Percentiles rank a stretch among this genome's conserved stretches.
Conservation (phyloP, 1,140 invertebrate species). For the Chrysomallon squamiferum region DNA sequence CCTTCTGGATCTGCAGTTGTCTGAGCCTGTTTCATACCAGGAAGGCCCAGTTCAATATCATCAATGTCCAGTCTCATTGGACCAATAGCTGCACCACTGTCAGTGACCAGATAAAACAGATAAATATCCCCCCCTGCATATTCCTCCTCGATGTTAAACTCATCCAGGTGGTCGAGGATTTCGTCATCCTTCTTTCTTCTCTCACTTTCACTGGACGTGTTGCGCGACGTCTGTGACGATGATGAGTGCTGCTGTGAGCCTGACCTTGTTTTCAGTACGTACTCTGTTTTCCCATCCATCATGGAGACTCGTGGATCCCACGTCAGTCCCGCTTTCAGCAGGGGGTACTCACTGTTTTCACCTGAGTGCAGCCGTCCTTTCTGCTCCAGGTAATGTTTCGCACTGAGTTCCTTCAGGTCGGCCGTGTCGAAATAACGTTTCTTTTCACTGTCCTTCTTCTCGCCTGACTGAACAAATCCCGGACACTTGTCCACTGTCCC, state of each 20-base stretch:
- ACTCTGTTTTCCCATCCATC: background rate
- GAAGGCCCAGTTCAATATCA: constrained; percentile 47
- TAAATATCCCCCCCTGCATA: constrained; percentile 42
- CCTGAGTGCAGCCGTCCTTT: background rate
- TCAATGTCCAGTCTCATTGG: constrained; percentile 54
- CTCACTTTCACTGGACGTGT: background rate
- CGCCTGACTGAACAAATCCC: too few species aligned
- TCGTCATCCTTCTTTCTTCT: constrained; percentile 6
- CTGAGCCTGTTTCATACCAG: constrained; percentile 21
- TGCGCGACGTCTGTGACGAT: too few species aligned
- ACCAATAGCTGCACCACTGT: constrained; percentile 45
- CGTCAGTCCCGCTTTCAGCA: background rate
- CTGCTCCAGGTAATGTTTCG: constrained; percentile 1
- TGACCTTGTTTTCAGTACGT: background rate
- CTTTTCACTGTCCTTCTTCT: too few species aligned
- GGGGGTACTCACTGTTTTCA: background rate
- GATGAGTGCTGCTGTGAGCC: too few species aligned
- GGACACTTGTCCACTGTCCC: too few species aligned
- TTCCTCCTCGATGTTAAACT: constrained; percentile 36
- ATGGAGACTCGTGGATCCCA: background rate
- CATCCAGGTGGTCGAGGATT: constrained; percentile 17
- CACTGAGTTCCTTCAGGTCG: constrained; percentile 2
- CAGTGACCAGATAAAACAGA: constrained; percentile 48
- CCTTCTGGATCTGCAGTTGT: constrained; percentile 4
- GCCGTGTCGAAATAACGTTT: background rate